These are phyloP conservation scores for Gymnopithys bicolor DNA, from an alignment of 2,797 vertebrate genomes.

Conservation along the genomic window DNA sequence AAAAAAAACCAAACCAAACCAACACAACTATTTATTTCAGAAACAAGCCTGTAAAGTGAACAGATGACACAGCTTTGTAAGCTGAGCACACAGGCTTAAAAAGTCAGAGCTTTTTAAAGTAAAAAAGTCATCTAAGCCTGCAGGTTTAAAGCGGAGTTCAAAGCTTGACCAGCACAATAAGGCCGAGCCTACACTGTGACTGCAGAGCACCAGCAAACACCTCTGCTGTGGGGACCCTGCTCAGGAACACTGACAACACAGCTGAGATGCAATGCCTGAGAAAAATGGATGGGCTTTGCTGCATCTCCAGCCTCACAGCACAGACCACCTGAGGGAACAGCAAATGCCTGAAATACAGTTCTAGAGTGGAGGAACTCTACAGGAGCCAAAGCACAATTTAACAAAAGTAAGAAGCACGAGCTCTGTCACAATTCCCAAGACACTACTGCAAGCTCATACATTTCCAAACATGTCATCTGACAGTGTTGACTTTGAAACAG, in stretches of 20 bases:
- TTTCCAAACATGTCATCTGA: slow-evolving; percentile 50
- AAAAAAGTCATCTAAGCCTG: not conserved
- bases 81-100: not conserved
- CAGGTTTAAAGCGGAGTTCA: not conserved
- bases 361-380: not conserved
- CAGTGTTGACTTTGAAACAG: slow-evolving; percentile 3
- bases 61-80: not conserved
- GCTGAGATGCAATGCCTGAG: not conserved
- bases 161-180: not conserved
- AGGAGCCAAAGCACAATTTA: slow-evolving; percentile 4
- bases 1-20: not conserved
- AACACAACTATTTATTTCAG: not conserved
- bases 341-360: not conserved
- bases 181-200: not conserved
- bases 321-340: not conserved
- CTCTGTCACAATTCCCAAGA: slow-evolving; percentile 13
- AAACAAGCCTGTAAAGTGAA: not conserved
- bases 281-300: not conserved
- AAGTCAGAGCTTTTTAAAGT: not conserved
- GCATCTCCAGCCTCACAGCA: not conserved
- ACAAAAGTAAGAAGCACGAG: slow-evolving; percentile 13
- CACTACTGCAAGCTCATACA: not conserved
- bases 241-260: not conserved
- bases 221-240: too few species aligned
- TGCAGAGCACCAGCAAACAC: not conserved